Conservation (phyloP, 2,888 invertebrate genomes). For the Aphidius colemani region DNA sequence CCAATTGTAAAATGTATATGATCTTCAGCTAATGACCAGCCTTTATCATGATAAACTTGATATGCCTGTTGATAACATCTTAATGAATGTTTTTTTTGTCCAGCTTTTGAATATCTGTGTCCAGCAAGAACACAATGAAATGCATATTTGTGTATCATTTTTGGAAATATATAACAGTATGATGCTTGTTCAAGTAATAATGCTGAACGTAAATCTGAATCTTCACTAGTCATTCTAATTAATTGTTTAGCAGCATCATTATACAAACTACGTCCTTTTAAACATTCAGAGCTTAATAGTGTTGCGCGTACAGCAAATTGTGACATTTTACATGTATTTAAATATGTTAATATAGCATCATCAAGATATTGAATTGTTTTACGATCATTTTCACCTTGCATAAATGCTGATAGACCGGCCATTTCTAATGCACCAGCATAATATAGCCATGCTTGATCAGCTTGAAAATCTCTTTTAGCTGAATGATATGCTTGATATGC, state of each 20-base stretch:
- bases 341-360: conserved; percentile 89
- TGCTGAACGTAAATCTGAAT: conserved; percentile 94
- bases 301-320: conserved; percentile 93
- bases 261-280: conserved; percentile 77
- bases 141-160: conserved; percentile 89
- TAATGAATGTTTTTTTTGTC: conserved; percentile 89
- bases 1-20: conserved; percentile 95
- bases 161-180: conserved; percentile 80
- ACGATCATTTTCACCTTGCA: conserved; percentile 78
- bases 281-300: conserved; percentile 84
- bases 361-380: conserved; percentile 92
- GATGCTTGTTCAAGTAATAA: conserved; percentile 94
- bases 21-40: conserved; percentile 93
- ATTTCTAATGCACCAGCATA: conserved; percentile 96
- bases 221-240: conserved; percentile 95
- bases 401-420: conserved; percentile 91
- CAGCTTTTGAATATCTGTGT: conserved; percentile 91
- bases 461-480: conserved; percentile 96
- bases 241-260: conserved; percentile 95
- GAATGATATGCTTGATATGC: conserved; percentile 94
- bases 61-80: conserved; percentile 91
- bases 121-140: conserved; percentile 97
- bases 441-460: conserved; percentile 96
- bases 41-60: conserved; percentile 78
- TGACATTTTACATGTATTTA: conserved; percentile 88